A percentile compares a stretch with the other conserved stretches of the same genome.
Evolutionary conservation across 2,888 invertebrate species (phyloP).

Genomic region (Dorcus hopei): DNA sequence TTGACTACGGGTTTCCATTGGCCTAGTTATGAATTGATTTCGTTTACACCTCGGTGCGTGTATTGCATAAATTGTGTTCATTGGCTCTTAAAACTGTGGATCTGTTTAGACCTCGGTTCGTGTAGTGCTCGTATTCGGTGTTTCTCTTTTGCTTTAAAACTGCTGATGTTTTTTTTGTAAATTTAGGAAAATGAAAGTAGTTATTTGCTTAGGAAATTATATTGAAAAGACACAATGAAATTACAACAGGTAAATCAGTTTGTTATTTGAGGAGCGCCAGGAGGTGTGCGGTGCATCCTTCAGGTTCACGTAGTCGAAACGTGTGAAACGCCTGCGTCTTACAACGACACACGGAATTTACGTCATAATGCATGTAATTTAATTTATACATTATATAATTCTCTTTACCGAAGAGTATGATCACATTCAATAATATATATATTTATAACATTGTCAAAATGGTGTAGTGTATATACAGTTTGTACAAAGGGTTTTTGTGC

Average conservation of each 20-base stretch:
- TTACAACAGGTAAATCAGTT: constrained; percentile 31
- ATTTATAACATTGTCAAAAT: constrained; percentile 34
- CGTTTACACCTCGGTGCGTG: too few relatives aligned
- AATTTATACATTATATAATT: background rate
- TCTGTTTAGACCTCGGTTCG: too few relatives aligned
- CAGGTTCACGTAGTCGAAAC: background rate
- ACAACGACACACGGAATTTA: constrained; percentile 3
- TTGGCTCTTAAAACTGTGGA: too few relatives aligned
- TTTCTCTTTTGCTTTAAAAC: too few relatives aligned
- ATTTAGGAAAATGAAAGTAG: too few relatives aligned
- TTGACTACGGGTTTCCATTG: too few relatives aligned
- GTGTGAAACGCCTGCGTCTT: background rate
- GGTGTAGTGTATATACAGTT: constrained; percentile 45
- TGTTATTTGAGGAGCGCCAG: background rate
- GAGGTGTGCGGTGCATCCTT: background rate
- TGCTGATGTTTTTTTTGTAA: too few relatives aligned
- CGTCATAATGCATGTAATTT: background rate
- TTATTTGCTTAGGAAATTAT: constrained; percentile 29
- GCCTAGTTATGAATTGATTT: too few relatives aligned
- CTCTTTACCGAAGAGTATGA: constrained; percentile 35
- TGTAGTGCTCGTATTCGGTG: too few relatives aligned
- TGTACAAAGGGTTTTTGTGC: constrained; percentile 33
- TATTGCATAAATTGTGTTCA: too few relatives aligned
- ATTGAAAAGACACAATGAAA: constrained; percentile 34
- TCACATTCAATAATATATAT: constrained; percentile 42